Evolutionary conservation across 2,888 invertebrate species (phyloP).

Genomic region (Melieria omissa): DNA sequence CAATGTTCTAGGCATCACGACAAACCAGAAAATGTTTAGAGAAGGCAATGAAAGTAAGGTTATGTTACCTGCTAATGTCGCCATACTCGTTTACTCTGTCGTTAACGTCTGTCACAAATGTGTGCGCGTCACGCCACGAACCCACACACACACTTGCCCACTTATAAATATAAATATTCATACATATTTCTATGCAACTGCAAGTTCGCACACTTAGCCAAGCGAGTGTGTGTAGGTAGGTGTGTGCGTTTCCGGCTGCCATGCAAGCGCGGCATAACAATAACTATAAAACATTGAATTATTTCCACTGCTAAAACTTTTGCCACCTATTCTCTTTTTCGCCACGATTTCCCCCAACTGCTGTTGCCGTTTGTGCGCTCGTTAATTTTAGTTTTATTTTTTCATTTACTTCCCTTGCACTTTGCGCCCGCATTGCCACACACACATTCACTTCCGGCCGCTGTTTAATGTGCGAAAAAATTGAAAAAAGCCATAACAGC

Average conservation of each 20-base stretch:
- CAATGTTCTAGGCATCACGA: not conserved
- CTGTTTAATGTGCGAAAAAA: no score
- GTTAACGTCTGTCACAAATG: not conserved
- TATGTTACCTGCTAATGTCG: not conserved
- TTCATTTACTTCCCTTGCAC: not conserved
- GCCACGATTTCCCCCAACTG: not conserved
- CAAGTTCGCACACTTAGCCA: not conserved
- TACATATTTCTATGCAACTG: not conserved
- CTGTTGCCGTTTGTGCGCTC: not conserved
- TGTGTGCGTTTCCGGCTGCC: not conserved
- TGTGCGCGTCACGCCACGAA: not conserved
- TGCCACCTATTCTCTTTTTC: not conserved
- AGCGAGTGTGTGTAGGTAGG: not conserved
- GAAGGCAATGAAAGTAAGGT: not conserved
- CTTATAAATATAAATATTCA: not conserved
- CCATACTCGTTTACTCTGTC: no score
- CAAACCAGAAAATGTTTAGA: not conserved
- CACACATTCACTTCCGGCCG: no score
- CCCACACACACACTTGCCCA: not conserved
- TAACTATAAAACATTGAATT: conserved; percentile 11
- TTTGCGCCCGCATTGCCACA: no score
- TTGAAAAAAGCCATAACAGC: no score
- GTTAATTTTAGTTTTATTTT: conserved; percentile 11
- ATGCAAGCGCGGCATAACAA: conserved; percentile 9
- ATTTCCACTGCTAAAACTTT: not conserved